These are phyloP conservation scores for Machimus rusticus DNA, from an alignment of 2,888 invertebrate genomes.

Conservation along the genomic window DNA sequence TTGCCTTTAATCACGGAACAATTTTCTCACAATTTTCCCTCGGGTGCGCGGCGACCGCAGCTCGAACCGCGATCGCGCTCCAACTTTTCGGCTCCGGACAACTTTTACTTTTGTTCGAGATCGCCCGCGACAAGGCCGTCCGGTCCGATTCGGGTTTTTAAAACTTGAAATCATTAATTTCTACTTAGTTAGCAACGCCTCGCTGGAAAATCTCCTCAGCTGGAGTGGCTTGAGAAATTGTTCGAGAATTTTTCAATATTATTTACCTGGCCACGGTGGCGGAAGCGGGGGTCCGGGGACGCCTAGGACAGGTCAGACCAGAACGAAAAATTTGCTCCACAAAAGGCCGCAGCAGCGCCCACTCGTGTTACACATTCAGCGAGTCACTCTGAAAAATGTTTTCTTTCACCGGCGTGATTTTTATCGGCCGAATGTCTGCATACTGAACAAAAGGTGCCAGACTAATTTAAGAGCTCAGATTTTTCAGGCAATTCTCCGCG, in stretches of 20 bases:
- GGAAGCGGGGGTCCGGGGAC: background rate
- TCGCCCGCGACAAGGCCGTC: constrained; percentile 34
- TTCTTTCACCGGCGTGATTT: background rate
- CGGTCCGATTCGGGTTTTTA: constrained; percentile 18
- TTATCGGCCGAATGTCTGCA: background rate
- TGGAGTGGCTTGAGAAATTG: background rate
- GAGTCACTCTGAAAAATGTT: background rate
- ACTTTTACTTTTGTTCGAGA: constrained; percentile 36
- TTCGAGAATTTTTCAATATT: background rate
- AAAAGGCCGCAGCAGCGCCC: background rate
- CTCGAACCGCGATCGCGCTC: background rate
- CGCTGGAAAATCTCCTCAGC: background rate
- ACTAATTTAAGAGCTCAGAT: background rate
- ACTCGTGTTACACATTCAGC: background rate
- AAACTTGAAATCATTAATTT: constrained; percentile 36
- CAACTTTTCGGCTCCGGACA: constrained; percentile 1
- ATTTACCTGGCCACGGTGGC: background rate
- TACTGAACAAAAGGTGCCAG: background rate
- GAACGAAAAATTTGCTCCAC: background rate
- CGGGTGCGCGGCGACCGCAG: background rate
- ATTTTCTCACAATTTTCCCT: background rate
- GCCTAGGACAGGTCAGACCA: background rate
- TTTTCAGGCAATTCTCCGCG: background rate
- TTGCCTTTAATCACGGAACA: background rate
- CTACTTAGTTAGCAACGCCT: constrained; percentile 24